Evolutionary conservation across 2,113 vertebrate genomes (phyloP), one percentile per base, ranked within the genome.

Genomic region (Formicarius rufipectus): DNA sequence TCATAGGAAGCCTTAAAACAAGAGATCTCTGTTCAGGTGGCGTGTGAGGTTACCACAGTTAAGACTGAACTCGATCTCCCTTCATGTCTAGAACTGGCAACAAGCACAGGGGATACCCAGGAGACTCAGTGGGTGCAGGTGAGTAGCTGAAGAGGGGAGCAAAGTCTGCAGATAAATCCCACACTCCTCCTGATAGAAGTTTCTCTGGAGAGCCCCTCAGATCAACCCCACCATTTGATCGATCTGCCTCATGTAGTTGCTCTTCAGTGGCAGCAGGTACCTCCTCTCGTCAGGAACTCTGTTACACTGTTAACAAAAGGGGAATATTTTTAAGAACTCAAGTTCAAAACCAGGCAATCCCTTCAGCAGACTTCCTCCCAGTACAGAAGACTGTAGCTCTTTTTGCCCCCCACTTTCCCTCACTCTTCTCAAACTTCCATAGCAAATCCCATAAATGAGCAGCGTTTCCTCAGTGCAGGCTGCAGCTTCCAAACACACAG

Each of bases 181-280:
- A 13, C 2, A 24, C 66, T 93, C 45, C 64, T 78, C 39, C 40
- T 33, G 84, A 55, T 33, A 35, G 0, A 3, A 12, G 42, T 28
- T 23, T 7, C 37, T 53, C 7, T 4, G 66, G 56, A 80, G n/a
- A 55, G 47, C 4, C n/a, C 10, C 24, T 99, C 98, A 99, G 84
- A 99, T 97, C 92, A 99, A 97, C 31, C 99, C 99, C 89, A 99
- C 99, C 99, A 99, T 99, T 53, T 98, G 98, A 97, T 99, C 99
- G 3, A 99, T 99, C 98, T 99, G 99, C 17, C 98, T 98, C 99
- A 99, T 99, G 98, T 99, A 99, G 95, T 99, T 94, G 42, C 99
- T 99, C 98, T 99, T 99, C 85, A 99, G 81, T 1, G 99, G 99
- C 84, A 99, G 98, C 14, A 98, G 94, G 52, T 98, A 99, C 7